Conservation (phyloP, 1,140 invertebrate genomes). For the Bombus superbus region DNA sequence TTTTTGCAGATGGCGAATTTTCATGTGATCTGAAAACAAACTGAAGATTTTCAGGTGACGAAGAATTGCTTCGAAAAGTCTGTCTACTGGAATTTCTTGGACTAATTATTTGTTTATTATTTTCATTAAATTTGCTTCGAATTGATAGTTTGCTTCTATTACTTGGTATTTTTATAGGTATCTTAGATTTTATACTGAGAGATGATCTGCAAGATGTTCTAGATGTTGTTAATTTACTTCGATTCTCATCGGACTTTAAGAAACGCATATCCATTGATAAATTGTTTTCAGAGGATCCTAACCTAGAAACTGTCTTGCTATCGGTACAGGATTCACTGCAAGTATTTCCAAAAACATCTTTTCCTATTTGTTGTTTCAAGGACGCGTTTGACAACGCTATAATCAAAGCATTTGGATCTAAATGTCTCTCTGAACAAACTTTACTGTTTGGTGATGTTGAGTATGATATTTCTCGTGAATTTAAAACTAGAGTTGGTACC, state of each 20-base stretch:
- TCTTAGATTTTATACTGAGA: conserved; percentile 13
- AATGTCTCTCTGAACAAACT: conserved; percentile 3
- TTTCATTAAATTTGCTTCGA: not conserved
- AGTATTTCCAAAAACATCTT: not conserved
- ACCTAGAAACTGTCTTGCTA: conserved; percentile 23
- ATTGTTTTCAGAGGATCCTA: not conserved
- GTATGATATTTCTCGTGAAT: conserved; percentile 58
- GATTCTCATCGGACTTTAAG: not conserved
- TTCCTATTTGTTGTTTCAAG: conserved; percentile 12
- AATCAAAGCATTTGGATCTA: conserved; percentile 57
- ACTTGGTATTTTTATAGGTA: conserved; percentile 30
- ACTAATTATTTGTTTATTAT: no score
- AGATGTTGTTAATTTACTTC: not conserved
- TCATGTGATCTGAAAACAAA: not conserved
- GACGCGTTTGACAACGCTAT: conserved; percentile 60
- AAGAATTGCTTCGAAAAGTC: not conserved
- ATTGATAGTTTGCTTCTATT: not conserved
- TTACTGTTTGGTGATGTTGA: conserved; percentile 47
- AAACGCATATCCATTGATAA: not conserved
- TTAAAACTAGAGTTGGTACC: conserved; percentile 56
- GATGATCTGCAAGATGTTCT: not conserved
- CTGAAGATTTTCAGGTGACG: not conserved
- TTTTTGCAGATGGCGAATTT: not conserved
- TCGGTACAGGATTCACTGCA: not conserved
- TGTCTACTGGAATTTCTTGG: not conserved